Conservation (phyloP, 1,140 invertebrate species). For the Akabosia matsudoensis region DNA sequence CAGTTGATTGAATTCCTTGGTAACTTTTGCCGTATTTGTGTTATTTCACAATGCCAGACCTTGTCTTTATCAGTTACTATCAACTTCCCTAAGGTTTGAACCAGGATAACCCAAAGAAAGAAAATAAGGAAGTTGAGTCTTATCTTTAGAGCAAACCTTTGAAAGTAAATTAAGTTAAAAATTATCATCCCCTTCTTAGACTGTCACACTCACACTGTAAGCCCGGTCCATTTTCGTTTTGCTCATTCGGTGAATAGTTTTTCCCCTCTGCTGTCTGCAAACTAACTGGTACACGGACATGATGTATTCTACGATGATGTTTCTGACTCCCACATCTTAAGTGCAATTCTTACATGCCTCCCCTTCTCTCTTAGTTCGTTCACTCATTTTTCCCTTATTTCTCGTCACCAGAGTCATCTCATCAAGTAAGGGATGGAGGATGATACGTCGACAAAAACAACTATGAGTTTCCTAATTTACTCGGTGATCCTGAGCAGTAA, state of each 20-base stretch:
- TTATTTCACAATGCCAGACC: not conserved
- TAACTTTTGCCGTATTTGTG: not conserved
- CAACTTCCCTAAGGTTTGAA: not conserved
- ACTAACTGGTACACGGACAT: not conserved
- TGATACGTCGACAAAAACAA: not conserved
- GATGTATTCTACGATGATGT: not conserved
- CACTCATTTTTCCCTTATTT: not conserved
- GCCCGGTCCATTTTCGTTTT: not conserved
- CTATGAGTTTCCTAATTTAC: conserved; percentile 8
- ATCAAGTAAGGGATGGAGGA: not conserved
- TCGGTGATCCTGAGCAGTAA: not conserved
- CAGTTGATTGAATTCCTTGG: not conserved
- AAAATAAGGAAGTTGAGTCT: conserved; percentile 1
- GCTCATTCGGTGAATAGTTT: not conserved
- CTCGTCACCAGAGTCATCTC: not conserved
- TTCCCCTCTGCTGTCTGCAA: not conserved
- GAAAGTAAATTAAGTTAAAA: conserved; percentile 23
- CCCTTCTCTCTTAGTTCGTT: not conserved
- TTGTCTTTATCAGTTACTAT: not conserved
- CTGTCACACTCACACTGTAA: too few relatives aligned
- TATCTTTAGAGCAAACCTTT: conserved; percentile 15
- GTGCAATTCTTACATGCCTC: not conserved
- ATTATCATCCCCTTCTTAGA: conserved; percentile 2
- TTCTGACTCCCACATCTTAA: not conserved
- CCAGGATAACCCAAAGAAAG: not conserved